phyloP scores from a whole-genome alignment of 2,888 invertebrate genomes.

The Heteropelma amictum region DNA sequence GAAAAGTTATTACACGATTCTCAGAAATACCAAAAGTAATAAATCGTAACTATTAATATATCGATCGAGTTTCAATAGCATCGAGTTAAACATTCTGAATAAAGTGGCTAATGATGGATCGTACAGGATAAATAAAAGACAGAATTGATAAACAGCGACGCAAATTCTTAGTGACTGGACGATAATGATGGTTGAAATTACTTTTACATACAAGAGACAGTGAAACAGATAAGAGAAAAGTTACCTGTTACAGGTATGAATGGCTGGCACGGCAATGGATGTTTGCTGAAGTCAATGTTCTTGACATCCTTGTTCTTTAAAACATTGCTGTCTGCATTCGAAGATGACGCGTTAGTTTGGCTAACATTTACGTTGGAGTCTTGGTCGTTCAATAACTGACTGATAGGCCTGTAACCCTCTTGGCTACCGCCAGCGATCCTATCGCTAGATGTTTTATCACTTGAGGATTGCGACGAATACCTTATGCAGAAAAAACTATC shows the following conservation, averaged over 20 bases:
- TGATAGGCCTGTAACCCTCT: conserved; percentile 68
- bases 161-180: background rate
- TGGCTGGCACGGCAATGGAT: conserved; percentile 84
- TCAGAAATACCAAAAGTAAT: too few species aligned
- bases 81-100: too few species aligned
- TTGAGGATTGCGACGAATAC: conserved; percentile 75
- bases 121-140: background rate
- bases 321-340: conserved; percentile 7
- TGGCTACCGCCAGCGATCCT: conserved; percentile 44
- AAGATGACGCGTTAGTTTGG: conserved; percentile 9
- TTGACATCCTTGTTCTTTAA: conserved; percentile 51
- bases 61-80: too few species aligned
- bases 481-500: conserved; percentile 86
- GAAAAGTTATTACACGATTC: too few species aligned
- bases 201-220: background rate
- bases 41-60: too few species aligned
- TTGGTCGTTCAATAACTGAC: conserved; percentile 65
- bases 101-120: too few species aligned
- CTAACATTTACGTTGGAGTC: conserved; percentile 8
- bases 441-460: conserved; percentile 30
- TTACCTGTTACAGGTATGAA: conserved; percentile 66
- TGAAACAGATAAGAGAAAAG: background rate
- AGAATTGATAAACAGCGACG: background rate
- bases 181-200: background rate
- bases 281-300: conserved; percentile 80